These are phyloP conservation scores for Dufourea novaeangliae DNA, from an alignment of 1,140 invertebrate species.

Conservation along the genomic window DNA sequence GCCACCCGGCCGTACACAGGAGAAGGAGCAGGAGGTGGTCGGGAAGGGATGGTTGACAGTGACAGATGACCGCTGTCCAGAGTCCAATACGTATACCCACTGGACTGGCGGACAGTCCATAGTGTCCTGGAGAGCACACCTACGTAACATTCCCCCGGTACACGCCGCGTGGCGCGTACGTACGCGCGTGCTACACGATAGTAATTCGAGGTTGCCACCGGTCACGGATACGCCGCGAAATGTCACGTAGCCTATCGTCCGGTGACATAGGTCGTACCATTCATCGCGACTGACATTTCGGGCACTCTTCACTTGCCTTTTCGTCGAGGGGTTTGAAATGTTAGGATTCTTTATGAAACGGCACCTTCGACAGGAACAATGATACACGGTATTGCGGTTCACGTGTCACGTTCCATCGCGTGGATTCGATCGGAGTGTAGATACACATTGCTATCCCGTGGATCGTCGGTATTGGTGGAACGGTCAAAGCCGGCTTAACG, in stretches of 20 bases:
- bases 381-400: slow-evolving; percentile 41
- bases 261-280: slow-evolving; percentile 60
- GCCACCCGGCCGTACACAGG: slow-evolving; percentile 55
- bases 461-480: slow-evolving; percentile 10
- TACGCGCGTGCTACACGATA: slow-evolving; percentile 38
- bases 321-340: slow-evolving; percentile 35
- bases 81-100: slow-evolving; percentile 70
- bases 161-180: slow-evolving; percentile 12
- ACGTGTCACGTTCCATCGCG: slow-evolving; percentile 44
- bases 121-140: slow-evolving; percentile 62
- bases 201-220: slow-evolving; percentile 69
- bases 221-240: slow-evolving; percentile 68
- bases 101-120: slow-evolving; percentile 65
- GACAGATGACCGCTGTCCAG: slow-evolving; percentile 75
- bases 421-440: slow-evolving; percentile 26
- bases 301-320: slow-evolving; percentile 2
- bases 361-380: slow-evolving; percentile 2
- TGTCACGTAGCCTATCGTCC: slow-evolving; percentile 69
- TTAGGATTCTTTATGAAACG: slow-evolving; percentile 50
- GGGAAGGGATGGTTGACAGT: slow-evolving; percentile 67
- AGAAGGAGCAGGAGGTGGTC: slow-evolving; percentile 13
- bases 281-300: slow-evolving; percentile 67
- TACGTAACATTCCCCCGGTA: slow-evolving; percentile 61
- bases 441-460: slow-evolving; percentile 33
- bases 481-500: slow-evolving; percentile 43